Evolutionary conservation across 1,140 invertebrate genomes (phyloP).

Genomic region (Drosophila pandora): DNA sequence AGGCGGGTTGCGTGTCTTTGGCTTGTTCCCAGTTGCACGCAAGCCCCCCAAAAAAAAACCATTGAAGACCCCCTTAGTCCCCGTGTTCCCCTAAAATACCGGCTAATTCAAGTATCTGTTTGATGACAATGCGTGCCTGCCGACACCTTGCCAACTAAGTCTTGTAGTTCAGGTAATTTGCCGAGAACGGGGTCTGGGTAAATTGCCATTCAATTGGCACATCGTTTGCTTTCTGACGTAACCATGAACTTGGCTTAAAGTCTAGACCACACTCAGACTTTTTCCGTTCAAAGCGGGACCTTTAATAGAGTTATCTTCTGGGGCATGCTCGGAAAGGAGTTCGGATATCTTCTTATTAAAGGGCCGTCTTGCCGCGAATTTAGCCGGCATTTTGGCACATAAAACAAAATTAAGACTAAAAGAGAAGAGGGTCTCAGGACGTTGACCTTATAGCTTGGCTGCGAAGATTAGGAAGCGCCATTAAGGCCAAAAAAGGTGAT

Average conservation of each 20-base stretch:
- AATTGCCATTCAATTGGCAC: constrained; percentile 67
- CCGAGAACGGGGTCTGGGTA: constrained; percentile 4
- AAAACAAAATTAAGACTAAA: constrained; percentile 50
- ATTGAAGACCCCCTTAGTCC: constrained; percentile 4
- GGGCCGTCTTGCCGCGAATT: constrained; percentile 44
- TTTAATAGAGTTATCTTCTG: constrained; percentile 72
- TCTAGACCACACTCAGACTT: constrained; percentile 40
- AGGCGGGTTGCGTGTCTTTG: constrained; percentile 68
- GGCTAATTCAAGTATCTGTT: constrained; percentile 49
- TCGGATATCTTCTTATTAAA: constrained; percentile 75
- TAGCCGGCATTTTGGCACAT: constrained; percentile 44
- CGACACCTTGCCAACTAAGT: constrained; percentile 62
- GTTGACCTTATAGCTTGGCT: constrained; percentile 37
- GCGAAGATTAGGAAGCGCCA: constrained; percentile 54
- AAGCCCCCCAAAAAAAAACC: constrained; percentile 29
- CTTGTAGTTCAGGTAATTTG: constrained; percentile 66
- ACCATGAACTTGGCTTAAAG: constrained; percentile 42
- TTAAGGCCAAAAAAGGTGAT: constrained; percentile 1
- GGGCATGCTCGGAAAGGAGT: constrained; percentile 50
- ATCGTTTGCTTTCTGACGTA: constrained; percentile 63
- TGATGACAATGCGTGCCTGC: constrained; percentile 77
- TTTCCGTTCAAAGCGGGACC: constrained; percentile 8
- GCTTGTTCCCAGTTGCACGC: constrained; percentile 63
- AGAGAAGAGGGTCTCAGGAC: constrained; percentile 32
- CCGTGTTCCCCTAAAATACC: background rate